Base-by-base conservation (phyloP, 2,888 invertebrate species). In the Caenorhabditis angaria region DNA sequence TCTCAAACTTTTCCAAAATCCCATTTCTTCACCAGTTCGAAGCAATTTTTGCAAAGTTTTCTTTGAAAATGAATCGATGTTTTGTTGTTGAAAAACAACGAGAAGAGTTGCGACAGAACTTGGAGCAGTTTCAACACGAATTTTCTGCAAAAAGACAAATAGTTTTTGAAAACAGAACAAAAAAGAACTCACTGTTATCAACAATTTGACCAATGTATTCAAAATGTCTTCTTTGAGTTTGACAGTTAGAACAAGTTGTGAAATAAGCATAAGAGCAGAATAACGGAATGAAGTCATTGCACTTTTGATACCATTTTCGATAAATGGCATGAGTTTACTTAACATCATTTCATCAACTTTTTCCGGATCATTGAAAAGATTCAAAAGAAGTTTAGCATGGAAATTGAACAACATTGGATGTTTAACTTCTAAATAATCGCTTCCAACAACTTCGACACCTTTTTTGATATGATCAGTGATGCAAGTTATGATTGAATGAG, bases 341-440 rank as follows among this genome's bases (percentile, higher is more conserved):
- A 95, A 88, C 63, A 93, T 91, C 88, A 87, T 93, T 92, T 59
- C 91, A 89, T 8, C 92, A 85, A 63, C 88, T 87, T 75, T 76
- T 51, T 90, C 86, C 0, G 90, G 88, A 47, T 90, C 89, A 69
- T 92, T 91, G 14, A 93, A 89, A 35, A 91, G 91, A 3, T 93
- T 93, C 41, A 93, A 90, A 0, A 93, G 89, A 0, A 92, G 91
- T 18, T 92, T 92, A 60, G 93, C 92, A 87, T 93, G 94, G 88
- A 95, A 95, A 10, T 92, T 92, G 85, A 93, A 92, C 1, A 93
- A 90, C 0, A 93, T 92, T 61, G 91, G 92, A 12, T 94, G 65
- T 24, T 77, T 79, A 1, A 62, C 25, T 28, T 81, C 81, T 53
- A 81, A 47, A 62, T 61, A 80, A 10, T 67, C 61, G 10, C 69